Conservation (phyloP, 2,888 invertebrate species). For the Prostheceraeus crozeri region DNA sequence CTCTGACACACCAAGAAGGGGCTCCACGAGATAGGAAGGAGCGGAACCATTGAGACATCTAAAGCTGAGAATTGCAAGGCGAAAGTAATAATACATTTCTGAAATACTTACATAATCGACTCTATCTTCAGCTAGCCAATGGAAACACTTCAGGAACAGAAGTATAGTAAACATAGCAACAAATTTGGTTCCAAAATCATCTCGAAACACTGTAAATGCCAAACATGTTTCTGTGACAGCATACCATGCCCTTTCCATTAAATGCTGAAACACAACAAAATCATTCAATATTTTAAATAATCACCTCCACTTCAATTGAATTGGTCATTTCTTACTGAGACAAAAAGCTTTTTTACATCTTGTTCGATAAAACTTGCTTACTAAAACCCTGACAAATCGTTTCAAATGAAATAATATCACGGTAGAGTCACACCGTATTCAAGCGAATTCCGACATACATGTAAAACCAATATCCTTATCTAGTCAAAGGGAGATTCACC, state of each 20-base stretch:
- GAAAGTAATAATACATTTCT: conserved; percentile 41
- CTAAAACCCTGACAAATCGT: too few relatives aligned
- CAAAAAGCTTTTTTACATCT: too few relatives aligned
- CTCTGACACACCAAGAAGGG: too few relatives aligned
- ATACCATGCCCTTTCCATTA: conserved; percentile 67
- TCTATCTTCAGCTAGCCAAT: conserved; percentile 97
- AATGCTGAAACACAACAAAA: conserved; percentile 14
- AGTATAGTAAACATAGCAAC: conserved; percentile 91
- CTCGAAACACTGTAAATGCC: conserved; percentile 95
- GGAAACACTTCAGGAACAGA: conserved; percentile 93
- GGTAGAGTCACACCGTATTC: too few relatives aligned
- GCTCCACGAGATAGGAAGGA: too few relatives aligned
- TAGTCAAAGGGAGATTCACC: too few relatives aligned
- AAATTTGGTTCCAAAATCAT: conserved; percentile 91
- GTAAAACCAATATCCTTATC: too few relatives aligned
- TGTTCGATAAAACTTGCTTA: too few relatives aligned
- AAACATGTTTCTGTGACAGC: conserved; percentile 98
- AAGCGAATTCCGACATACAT: too few relatives aligned
- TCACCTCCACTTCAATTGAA: not conserved
- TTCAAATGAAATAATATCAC: too few relatives aligned
- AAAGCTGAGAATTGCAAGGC: conserved; percentile 36
- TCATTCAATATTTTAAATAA: conserved; percentile 20
- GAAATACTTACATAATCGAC: conserved; percentile 85
- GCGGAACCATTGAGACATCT: too few relatives aligned
- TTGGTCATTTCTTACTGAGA: too few relatives aligned